Base-by-base conservation (phyloP, 2,888 invertebrate species). In the Pasiphila rectangulata region DNA sequence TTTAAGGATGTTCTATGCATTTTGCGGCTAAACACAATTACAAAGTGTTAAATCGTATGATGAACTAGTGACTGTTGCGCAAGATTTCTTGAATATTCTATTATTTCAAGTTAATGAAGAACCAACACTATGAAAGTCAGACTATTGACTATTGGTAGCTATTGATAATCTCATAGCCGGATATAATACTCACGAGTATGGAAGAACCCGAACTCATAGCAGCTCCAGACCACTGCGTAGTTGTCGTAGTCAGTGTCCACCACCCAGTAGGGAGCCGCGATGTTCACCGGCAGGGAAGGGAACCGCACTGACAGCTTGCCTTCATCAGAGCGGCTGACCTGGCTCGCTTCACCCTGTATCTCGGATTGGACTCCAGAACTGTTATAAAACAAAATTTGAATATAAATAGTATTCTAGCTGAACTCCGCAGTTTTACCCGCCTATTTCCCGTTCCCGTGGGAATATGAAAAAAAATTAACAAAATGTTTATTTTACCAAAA, bases 191-290 rank as follows among this genome's bases (percentile, higher is more conserved):
- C 59, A 91, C 91, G 74, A 47, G 89, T 82, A 61, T 91, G 90
- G 46, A 92, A 75, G 9, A 91, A 57, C 36, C 90, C 89, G 40
- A 91, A 72, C 41, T 83, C 81, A 30, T 76, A 79, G 59, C 89
- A 89, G 54, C 93, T 92, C 93, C 94, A 94, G 20, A 95, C 89
- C 0, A 94, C 92, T 0, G 94, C 91, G 61, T 91, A 95, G 53
- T 76, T 90, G 24, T 92, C 91, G 66, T 94, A 94, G 75, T 95
- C 94, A 0, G 94, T 94, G 50, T 93, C 93, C 41, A 94, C 84
- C 10, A 95, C 91, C 85, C 85, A 85, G 64, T 88, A 89, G 0
- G 89, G 89, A 0, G 86, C 85, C 1, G 80, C 72, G 24, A 85
- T 67, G 64, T 82, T 80, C 72, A 91, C 77, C 0, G 93, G 93